Evolutionary conservation across 1,140 invertebrate genomes (phyloP), one percentile per base, ranked within the genome.

Genomic region (Tetraneura akinire): DNA sequence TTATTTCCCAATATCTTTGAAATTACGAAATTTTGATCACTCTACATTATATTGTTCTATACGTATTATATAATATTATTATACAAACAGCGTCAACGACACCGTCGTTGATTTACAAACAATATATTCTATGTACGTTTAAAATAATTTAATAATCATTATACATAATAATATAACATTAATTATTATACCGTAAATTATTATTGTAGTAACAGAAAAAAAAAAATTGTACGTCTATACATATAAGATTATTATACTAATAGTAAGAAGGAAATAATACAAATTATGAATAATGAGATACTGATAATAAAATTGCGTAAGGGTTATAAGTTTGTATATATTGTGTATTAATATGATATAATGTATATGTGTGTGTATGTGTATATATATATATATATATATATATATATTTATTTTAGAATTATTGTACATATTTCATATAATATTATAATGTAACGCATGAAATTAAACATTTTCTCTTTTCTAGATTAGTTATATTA

Each of bases 251-350:
- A 29, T 51, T 78, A 78, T 23, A 29, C 74, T 78, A 78, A 78
- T 62, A 78, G 55, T 78, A 57, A 73, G 37, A 62, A 78, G 18
- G 37, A 55, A 76, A 76, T 76, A 76, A 76, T 76, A 76, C 49
- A 78, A 78, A 78, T 78, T 78, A 78, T 32, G 55, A 78, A 78
- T 78, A 78, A 78, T 62, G 55, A 62, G 74, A 78, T 62, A 78
- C 73, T 78, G 74, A 78, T 62, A n/a, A n/a, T n/a, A 62, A 78
- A 78, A 60, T 78, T 78, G 74, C 37, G 42, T 78, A 60, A 78
- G 74, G 53, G 51, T 78, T 78, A 78, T 45, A 78, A 42, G 26
- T 62, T 78, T 42, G 32, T 47, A 45, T 78, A 49, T 57, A 68
- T 47, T 26, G 45, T 51, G 45, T 32, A 14, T 70, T 70, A 16